Conservation (phyloP, 2,888 invertebrate species). For the Drosophila birchii region DNA sequence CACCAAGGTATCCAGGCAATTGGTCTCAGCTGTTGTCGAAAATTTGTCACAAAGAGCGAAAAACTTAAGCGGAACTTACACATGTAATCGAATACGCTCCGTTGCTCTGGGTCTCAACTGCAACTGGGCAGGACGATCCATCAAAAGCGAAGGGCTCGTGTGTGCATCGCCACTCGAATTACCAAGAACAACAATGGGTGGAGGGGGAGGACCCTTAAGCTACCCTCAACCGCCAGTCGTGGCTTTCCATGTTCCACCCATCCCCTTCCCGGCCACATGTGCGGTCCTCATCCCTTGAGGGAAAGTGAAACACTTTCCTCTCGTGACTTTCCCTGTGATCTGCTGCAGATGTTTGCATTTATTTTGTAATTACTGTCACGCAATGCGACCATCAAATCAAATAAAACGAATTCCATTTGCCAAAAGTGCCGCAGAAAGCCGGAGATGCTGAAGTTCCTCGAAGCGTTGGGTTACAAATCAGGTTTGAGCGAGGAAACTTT, state of each 20-base stretch:
- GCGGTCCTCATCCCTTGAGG: conserved; percentile 48
- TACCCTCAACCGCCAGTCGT: conserved; percentile 20
- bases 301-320: conserved; percentile 34
- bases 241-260: conserved; percentile 12
- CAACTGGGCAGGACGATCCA: conserved; percentile 72
- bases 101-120: conserved; percentile 39
- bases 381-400: conserved; percentile 83
- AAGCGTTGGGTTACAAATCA: conserved; percentile 27
- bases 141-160: conserved; percentile 53
- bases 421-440: conserved; percentile 33
- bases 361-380: conserved; percentile 84
- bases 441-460: conserved; percentile 22
- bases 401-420: conserved; percentile 59
- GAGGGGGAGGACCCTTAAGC: conserved; percentile 19
- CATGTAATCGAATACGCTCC: conserved; percentile 73
- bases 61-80: conserved; percentile 77
- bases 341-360: conserved; percentile 83
- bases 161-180: conserved; percentile 70
- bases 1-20: conserved; percentile 48
- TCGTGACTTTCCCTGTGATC: conserved; percentile 68
- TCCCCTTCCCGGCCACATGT: conserved; percentile 41
- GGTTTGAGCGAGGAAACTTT: conserved; percentile 14
- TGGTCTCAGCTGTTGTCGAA: conserved; percentile 77
- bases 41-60: conserved; percentile 70
- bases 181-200: conserved; percentile 60